These are phyloP conservation scores for Antigone vipio DNA, from an alignment of 2,113 vertebrate genomes.

Conservation along the genomic window DNA sequence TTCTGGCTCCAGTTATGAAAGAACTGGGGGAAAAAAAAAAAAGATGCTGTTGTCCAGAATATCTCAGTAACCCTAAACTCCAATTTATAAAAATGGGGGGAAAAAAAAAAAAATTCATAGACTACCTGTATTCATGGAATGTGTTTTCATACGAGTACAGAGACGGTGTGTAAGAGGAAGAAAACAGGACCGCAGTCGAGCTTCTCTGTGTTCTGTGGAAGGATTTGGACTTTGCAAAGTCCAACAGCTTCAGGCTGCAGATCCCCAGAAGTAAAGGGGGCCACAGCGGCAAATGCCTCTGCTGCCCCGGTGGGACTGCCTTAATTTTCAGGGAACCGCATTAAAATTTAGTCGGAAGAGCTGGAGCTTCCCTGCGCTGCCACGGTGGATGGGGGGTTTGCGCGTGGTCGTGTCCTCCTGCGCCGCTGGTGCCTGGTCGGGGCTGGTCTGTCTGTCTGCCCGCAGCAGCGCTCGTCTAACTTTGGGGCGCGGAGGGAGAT, in stretches of 20 bases:
- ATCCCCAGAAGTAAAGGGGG: not conserved
- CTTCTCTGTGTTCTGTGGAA: not conserved
- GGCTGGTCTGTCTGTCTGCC: too few species aligned
- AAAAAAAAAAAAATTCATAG: not conserved
- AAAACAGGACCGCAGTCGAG: not conserved
- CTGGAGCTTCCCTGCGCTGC: not conserved
- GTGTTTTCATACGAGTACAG: not conserved
- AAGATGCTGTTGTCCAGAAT: not conserved
- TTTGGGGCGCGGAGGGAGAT: fast-evolving
- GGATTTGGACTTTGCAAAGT: not conserved
- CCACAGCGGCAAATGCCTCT: not conserved
- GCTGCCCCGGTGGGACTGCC: not conserved
- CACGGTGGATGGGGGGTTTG: not conserved
- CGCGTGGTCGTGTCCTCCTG: fast-evolving
- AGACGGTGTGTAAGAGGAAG: not conserved
- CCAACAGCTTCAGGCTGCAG: not conserved
- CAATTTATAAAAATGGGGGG: not conserved
- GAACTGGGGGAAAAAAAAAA: not conserved
- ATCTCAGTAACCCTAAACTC: not conserved
- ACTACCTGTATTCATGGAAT: not conserved
- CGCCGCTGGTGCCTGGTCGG: fast-evolving
- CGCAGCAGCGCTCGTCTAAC: too few species aligned
- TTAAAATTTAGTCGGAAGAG: not conserved
- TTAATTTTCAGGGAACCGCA: not conserved
- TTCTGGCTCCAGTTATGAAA: not conserved